Conservation (phyloP, 2,888 invertebrate genomes). For the Standfussiana lucernea region DNA sequence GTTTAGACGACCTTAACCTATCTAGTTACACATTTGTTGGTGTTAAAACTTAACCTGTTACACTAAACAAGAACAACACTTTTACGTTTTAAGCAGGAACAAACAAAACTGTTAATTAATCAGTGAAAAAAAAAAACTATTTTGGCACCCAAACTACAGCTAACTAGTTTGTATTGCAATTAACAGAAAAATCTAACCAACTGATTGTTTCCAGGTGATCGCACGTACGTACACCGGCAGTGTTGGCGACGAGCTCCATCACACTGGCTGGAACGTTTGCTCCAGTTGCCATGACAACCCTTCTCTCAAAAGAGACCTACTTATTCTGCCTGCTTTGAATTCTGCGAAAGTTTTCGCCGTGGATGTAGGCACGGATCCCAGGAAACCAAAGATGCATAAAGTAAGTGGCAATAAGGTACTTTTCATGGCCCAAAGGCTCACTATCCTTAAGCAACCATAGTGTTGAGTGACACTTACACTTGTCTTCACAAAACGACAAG, state of each 20-base stretch:
- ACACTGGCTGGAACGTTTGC: conserved; percentile 99
- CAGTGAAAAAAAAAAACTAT: not conserved
- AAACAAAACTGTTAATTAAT: not conserved
- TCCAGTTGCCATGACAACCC: conserved; percentile 95
- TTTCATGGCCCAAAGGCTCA: not conserved
- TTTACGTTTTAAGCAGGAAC: not conserved
- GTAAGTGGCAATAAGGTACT: conserved; percentile 79
- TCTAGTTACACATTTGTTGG: not conserved
- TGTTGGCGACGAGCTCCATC: conserved; percentile 97
- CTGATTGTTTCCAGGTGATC: conserved; percentile 92
- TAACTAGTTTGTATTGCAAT: not conserved
- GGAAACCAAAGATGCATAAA: conserved; percentile 94
- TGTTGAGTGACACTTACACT: not conserved
- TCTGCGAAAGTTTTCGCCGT: conserved; percentile 96
- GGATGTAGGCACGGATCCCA: conserved; percentile 94
- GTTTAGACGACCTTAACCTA: not conserved
- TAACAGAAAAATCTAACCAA: not conserved
- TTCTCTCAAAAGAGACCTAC: conserved; percentile 92
- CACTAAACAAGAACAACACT: too few relatives aligned
- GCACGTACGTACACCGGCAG: conserved; percentile 95
- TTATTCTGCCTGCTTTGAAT: conserved; percentile 95
- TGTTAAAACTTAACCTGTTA: not conserved
- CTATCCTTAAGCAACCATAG: not conserved
- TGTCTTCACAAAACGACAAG: not conserved
- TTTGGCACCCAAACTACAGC: not conserved